Percentiles rank a stretch among this genome's conserved stretches.
Conservation (phyloP, 2,797 vertebrate genomes). For the Aulostomus chinensis region DNA sequence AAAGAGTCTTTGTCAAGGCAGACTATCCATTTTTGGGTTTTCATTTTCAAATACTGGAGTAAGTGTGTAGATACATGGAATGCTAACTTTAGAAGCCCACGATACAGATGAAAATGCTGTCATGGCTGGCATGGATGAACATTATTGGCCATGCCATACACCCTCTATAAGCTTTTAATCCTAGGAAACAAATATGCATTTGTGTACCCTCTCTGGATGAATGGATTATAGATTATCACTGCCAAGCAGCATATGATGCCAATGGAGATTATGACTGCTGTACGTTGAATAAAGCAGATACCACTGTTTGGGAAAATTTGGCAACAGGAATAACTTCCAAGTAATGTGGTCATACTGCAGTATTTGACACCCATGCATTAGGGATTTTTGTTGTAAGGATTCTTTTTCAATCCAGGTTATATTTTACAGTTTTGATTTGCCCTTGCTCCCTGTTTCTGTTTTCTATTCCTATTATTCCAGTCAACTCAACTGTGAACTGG, state of each 20-base stretch:
- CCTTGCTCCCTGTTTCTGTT: conserved; percentile 64
- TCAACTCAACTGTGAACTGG: conserved; percentile 76
- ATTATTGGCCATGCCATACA: conserved; percentile 78
- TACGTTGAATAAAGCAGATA: conserved; percentile 75
- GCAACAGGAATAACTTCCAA: conserved; percentile 62
- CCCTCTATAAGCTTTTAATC: conserved; percentile 82
- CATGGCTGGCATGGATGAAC: conserved; percentile 70
- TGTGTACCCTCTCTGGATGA: conserved; percentile 80
- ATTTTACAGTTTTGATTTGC: conserved; percentile 68
- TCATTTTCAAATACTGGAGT: too few relatives aligned
- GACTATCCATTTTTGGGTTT: too few relatives aligned
- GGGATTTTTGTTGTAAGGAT: conserved; percentile 48
- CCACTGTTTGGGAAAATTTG: conserved; percentile 68
- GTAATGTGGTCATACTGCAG: conserved; percentile 56
- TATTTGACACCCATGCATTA: conserved; percentile 62
- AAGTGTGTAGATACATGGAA: too few relatives aligned
- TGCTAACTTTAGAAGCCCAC: conserved; percentile 21
- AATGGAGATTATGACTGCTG: conserved; percentile 74
- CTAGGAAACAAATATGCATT: conserved; percentile 81
- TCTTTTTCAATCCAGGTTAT: conserved; percentile 52
- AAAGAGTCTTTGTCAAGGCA: too few relatives aligned
- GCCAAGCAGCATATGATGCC: conserved; percentile 79
- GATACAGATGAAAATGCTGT: conserved; percentile 52
- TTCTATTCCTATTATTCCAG: conserved; percentile 75
- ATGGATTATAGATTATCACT: conserved; percentile 83